A percentile compares a stretch with the other conserved stretches of the same genome.
phyloP scores from a whole-genome alignment of 2,113 vertebrate species.

The Tragelaphus strepsiceros region DNA sequence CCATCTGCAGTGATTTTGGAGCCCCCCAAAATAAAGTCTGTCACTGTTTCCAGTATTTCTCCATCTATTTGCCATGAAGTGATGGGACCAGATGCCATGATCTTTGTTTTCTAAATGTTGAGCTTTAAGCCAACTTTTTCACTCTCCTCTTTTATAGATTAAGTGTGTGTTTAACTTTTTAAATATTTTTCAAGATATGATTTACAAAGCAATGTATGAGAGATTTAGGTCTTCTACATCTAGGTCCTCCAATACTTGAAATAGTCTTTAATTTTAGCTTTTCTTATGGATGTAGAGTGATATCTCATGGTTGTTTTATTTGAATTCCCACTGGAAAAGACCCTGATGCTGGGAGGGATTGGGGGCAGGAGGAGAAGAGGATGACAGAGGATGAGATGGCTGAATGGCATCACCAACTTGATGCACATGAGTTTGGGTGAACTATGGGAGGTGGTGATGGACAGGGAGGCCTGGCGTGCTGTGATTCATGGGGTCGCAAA shows the following conservation, averaged over 20 bases:
- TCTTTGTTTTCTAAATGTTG: neutral
- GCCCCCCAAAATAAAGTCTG: neutral
- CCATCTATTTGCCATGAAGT: neutral
- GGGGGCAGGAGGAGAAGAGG: no score
- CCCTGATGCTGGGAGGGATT: no score
- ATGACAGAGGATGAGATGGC: no score
- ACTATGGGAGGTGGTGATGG: no score
- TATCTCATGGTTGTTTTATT: neutral
- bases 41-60: neutral
- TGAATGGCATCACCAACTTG: no score
- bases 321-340: neutral
- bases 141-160: neutral
- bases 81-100: neutral
- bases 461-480: no score
- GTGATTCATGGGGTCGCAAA: no score
- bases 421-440: no score
- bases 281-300: neutral
- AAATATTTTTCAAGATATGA: neutral
- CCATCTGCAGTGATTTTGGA: neutral
- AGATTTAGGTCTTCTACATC: neutral
- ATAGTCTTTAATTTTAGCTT: neutral
- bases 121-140: neutral
- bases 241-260: neutral
- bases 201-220: neutral
- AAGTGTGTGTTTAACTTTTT: neutral